Evolutionary conservation across 2,113 vertebrate genomes (phyloP).

Genomic region (Engystomops pustulosus): DNA sequence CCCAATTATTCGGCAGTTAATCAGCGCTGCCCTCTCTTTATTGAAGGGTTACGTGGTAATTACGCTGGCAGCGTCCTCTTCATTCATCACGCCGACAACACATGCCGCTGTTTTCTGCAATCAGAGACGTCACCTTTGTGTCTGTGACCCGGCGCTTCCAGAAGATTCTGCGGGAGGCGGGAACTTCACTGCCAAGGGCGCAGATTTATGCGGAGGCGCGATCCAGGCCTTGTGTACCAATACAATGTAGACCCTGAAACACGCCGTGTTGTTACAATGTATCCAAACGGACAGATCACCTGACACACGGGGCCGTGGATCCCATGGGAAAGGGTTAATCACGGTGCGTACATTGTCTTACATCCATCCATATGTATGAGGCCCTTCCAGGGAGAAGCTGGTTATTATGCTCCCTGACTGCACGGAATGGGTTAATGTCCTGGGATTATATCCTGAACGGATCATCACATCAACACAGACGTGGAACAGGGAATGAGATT

Average conservation of each 20-base stretch:
- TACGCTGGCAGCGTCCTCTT: constrained; percentile 90
- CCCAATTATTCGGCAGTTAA: constrained; percentile 90
- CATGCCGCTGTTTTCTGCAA: constrained; percentile 79
- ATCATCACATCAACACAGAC: no score
- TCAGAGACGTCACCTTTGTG: constrained; percentile 77
- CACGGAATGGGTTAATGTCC: no score
- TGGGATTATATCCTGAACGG: no score
- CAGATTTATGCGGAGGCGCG: constrained; percentile 61
- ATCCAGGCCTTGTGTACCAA: neutral
- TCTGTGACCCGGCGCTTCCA: constrained; percentile 72
- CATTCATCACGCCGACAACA: constrained; percentile 90
- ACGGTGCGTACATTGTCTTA: neutral
- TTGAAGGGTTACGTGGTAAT: constrained; percentile 92
- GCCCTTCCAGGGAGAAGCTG: no score
- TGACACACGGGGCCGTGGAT: neutral
- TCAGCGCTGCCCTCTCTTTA: constrained; percentile 89
- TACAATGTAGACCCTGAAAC: neutral
- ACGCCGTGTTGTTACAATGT: neutral
- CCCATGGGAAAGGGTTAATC: neutral
- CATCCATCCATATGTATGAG: no score
- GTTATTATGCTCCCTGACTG: no score
- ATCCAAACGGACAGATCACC: neutral
- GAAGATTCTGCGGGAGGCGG: constrained; percentile 61
- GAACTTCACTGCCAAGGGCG: constrained; percentile 67
- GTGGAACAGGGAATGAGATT: no score